phyloP scores from a whole-genome alignment of 2,797 vertebrate species.

The Lerista edwardsae region DNA sequence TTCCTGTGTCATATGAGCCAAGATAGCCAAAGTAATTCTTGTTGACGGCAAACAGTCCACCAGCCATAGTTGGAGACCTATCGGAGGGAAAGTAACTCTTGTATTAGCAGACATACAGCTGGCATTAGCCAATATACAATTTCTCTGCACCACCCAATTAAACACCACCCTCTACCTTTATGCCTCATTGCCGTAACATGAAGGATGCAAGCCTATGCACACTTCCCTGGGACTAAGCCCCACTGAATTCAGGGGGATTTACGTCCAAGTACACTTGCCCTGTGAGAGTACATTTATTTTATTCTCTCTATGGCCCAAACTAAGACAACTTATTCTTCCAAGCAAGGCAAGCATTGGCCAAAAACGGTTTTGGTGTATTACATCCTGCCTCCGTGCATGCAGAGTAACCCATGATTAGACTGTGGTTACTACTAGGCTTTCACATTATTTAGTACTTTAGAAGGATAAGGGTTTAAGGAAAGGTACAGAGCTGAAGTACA shows the following conservation, averaged over 20 bases:
- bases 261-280: too few species aligned
- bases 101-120: background rate
- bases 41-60: constrained; percentile 92
- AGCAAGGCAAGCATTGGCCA: background rate
- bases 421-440: constrained; percentile 1
- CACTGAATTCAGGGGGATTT: too few species aligned
- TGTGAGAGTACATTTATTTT: background rate
- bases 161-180: background rate
- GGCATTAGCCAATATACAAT: background rate
- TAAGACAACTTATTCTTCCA: background rate
- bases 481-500: background rate
- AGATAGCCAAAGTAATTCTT: constrained; percentile 95
- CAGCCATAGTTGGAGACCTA: constrained; percentile 98
- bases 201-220: background rate
- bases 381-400: background rate
- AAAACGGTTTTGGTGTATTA: background rate
- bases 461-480: background rate
- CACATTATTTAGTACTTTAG: background rate
- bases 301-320: background rate
- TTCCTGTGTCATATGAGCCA: constrained; percentile 97
- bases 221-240: too few species aligned
- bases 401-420: background rate
- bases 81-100: constrained; percentile 27
- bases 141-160: background rate
- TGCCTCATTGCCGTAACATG: background rate